Base-by-base conservation (phyloP, 1,140 invertebrate species). In the Danaus melanippus region DNA sequence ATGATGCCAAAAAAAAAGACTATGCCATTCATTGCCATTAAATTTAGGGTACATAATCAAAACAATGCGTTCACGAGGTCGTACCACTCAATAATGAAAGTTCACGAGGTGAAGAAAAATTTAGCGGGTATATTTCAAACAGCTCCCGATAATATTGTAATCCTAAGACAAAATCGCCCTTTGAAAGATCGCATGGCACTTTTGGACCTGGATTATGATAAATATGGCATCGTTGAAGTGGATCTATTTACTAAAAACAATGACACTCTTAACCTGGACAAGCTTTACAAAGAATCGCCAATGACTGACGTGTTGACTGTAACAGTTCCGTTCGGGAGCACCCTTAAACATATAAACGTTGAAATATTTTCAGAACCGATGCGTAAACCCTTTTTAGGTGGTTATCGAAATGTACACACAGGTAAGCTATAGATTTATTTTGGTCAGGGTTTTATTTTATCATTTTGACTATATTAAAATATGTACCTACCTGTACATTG, bases 361-460 rank as follows among this genome's bases (percentile, higher is more conserved):
- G 88, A 90, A 86, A 80, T 92, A 55, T 87, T 90, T 56, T 88
- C 89, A 56, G 69, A 83, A 53, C 76, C 66, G 11, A 90, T 91
- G 17, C 69, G 78, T 21, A 92, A 92, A 65, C 90, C 91, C 2
- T 90, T 86, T 76, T 74, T 92, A 17, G 91, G 91, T 39, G 91
- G 91, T 42, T 93, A 90, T 76, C 84, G 76, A 58, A 84, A 92
- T 68, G 84, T 81, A 59, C 62, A 87, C 45, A 91, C 89, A 12
- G 88, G 88, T 66, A 41, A 21, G 41, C 49, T 51, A 43, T 39
- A 41, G 1, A 3, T 32, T 32, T 32, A 7, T 32, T 32, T 32
- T 3, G 21, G 21, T 32, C 21, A 32, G 21, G 21, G 2, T 15
- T 32, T 32, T 32, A 32, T 32, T 32, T 32, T 32, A 32, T 32